A percentile compares a stretch with the other conserved stretches of the same genome.
Conservation (phyloP, 2,888 invertebrate genomes). For the Drosophila siamana region DNA sequence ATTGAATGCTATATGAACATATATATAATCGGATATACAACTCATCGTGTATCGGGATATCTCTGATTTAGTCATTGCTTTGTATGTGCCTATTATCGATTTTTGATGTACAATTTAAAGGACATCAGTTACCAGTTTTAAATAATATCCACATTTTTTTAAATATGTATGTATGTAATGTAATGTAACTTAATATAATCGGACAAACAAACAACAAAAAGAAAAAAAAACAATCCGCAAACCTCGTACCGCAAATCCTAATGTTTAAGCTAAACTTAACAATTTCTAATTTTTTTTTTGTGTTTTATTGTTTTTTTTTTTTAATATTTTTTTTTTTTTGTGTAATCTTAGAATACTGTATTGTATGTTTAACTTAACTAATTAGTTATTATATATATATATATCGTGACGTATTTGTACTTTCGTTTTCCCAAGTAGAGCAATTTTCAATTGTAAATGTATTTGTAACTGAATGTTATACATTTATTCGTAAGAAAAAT, state of each 20-base stretch:
- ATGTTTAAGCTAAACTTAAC: slow-evolving; percentile 45
- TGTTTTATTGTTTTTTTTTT: slow-evolving; percentile 5
- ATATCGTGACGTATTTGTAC: slow-evolving; percentile 51
- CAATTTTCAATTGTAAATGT: slow-evolving; percentile 80
- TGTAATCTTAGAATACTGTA: slow-evolving; percentile 15
- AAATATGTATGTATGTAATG: slow-evolving; percentile 61
- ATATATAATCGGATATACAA: slow-evolving; percentile 20
- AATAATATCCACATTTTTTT: slow-evolving; percentile 52
- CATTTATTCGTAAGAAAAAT: slow-evolving; percentile 77
- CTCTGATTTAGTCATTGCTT: slow-evolving; percentile 79
- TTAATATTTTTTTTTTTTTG: slow-evolving; percentile 22
- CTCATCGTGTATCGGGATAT: slow-evolving; percentile 48
- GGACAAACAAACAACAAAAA: slow-evolving; percentile 27
- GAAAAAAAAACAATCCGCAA: slow-evolving; percentile 20
- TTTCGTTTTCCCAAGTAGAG: slow-evolving; percentile 68
- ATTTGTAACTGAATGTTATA: slow-evolving; percentile 81
- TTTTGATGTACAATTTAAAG: slow-evolving; percentile 70
- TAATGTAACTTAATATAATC: slow-evolving; percentile 40
- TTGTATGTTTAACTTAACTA: slow-evolving; percentile 57
- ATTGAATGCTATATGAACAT: slow-evolving; percentile 14
- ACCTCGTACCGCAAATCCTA: slow-evolving; percentile 14
- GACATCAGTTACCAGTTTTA: slow-evolving; percentile 67
- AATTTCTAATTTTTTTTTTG: slow-evolving; percentile 20
- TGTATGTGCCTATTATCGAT: slow-evolving; percentile 78
- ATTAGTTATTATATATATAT: slow-evolving; percentile 44